Conservation (phyloP, 2,113 vertebrate species). For the Dicerorhinus sumatrensis region DNA sequence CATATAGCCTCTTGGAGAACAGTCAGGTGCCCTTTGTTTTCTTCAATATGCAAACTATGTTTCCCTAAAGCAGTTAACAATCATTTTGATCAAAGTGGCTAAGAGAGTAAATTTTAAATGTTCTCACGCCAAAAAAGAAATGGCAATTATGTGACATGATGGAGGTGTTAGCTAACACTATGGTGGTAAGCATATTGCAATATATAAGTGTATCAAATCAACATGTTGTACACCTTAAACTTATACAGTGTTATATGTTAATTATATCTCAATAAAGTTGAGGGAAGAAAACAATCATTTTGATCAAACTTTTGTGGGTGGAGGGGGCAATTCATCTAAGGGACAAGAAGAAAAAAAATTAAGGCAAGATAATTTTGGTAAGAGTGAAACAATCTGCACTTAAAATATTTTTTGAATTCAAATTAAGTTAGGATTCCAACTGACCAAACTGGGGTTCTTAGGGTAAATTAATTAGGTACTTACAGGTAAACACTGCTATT, state of each 20-base stretch:
- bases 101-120: not conserved
- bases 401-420: not conserved
- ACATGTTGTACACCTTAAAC: not conserved
- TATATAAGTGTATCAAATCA: not conserved
- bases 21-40: not conserved
- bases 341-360: not conserved
- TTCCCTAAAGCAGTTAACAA: not conserved
- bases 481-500: not conserved
- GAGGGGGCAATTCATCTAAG: not conserved
- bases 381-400: not conserved
- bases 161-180: not conserved
- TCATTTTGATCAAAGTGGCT: not conserved
- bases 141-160: not conserved
- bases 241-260: not conserved
- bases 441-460: not conserved
- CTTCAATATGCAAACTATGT: not conserved
- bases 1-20: not conserved
- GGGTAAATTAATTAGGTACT: not conserved
- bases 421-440: not conserved
- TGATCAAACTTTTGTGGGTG: not conserved
- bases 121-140: not conserved
- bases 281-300: not conserved
- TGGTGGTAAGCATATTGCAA: not conserved
- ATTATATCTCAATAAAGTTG: not conserved
- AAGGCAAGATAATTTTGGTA: not conserved